A percentile compares a stretch with the other conserved stretches of the same genome.
Conservation (phyloP, 2,797 vertebrate species). For the Alcedo atthis region DNA sequence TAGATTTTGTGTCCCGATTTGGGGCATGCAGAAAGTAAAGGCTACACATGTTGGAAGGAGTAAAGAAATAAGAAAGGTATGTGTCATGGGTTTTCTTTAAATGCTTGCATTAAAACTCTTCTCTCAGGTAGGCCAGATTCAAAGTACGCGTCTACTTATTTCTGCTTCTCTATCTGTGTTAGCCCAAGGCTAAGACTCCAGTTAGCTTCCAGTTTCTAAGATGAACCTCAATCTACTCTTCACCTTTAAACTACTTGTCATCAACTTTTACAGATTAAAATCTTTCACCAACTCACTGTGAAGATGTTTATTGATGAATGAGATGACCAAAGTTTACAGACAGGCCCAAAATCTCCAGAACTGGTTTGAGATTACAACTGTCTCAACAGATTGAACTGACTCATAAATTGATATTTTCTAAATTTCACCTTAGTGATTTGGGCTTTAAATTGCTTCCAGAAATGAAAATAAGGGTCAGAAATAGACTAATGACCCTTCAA, state of each 20-base stretch:
- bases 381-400: neutral
- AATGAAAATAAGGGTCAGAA: neutral
- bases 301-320: neutral
- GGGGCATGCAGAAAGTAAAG: too few species aligned
- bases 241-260: neutral
- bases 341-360: neutral
- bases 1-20: too few species aligned
- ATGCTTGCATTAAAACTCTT: neutral
- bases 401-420: neutral
- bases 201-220: neutral
- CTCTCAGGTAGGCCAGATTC: slow-evolving; percentile 10
- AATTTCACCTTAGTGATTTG: neutral
- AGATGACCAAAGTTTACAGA: neutral
- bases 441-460: neutral
- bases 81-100: neutral
- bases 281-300: neutral
- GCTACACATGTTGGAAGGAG: too few species aligned
- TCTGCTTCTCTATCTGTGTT: neutral
- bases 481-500: neutral
- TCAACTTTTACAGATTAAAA: neutral
- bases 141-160: neutral
- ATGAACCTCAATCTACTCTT: neutral
- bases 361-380: neutral
- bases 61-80: neutral
- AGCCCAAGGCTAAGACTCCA: neutral